Conservation (phyloP, 2,113 vertebrate species). For the Hypanus sabinus region DNA sequence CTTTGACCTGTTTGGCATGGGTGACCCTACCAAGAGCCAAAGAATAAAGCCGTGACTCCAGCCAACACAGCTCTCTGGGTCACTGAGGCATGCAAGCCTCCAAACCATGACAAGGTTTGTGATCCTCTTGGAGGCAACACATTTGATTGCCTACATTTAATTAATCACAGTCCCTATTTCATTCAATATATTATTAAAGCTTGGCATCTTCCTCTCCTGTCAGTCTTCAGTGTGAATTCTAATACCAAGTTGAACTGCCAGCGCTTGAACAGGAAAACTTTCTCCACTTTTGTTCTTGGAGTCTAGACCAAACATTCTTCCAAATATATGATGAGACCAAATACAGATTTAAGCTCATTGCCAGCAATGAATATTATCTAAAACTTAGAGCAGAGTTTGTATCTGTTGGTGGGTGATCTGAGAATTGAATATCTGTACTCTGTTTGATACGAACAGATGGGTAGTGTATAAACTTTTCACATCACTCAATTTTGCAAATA, state of each 20-base stretch:
- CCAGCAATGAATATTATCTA: not conserved
- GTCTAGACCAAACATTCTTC: not conserved
- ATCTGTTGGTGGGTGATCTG: too few relatives aligned
- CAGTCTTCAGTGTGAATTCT: not conserved
- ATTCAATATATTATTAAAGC: not conserved
- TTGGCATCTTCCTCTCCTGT: not conserved
- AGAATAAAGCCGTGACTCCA: too few relatives aligned
- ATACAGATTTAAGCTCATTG: not conserved
- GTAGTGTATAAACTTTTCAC: too few relatives aligned
- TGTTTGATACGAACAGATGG: too few relatives aligned
- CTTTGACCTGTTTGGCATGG: too few relatives aligned
- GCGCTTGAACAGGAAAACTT: not conserved
- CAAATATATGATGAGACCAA: not conserved
- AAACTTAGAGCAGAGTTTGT: not conserved
- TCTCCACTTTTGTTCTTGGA: not conserved
- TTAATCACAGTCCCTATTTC: not conserved
- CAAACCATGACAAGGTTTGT: too few relatives aligned
- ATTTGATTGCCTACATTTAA: not conserved
- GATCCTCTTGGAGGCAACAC: not conserved
- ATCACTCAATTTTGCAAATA: too few relatives aligned
- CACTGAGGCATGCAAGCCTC: too few relatives aligned
- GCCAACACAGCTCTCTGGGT: too few relatives aligned
- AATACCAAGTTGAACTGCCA: not conserved
- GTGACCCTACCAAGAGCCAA: too few relatives aligned
- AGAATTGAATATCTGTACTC: too few relatives aligned